These are phyloP conservation scores for Thunnus thynnus DNA, from an alignment of 2,113 vertebrate genomes.

Conservation along the genomic window DNA sequence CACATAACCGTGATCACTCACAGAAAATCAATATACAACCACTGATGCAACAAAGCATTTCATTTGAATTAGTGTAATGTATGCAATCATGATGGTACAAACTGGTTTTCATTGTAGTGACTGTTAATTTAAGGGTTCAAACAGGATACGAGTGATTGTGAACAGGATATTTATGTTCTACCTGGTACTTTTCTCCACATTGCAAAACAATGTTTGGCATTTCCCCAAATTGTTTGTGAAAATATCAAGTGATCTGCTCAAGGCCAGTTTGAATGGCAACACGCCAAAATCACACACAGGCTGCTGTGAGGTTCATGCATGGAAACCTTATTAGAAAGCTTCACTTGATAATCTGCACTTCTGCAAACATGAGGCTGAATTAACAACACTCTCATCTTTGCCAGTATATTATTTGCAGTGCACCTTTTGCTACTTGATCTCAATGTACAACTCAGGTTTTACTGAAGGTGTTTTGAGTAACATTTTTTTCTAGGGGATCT, in stretches of 20 bases:
- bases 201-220: slow-evolving; percentile 56
- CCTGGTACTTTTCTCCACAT: slow-evolving; percentile 30
- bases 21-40: slow-evolving; percentile 1
- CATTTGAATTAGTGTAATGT: slow-evolving; percentile 4
- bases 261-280: slow-evolving; percentile 28
- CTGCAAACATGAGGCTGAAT: slow-evolving; percentile 5
- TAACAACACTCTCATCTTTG: background rate
- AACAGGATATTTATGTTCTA: slow-evolving; percentile 46
- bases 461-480: slow-evolving; percentile 16
- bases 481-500: slow-evolving; percentile 19
- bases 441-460: slow-evolving; percentile 57
- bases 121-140: background rate
- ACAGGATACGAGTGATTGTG: slow-evolving; percentile 46
- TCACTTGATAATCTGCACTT: background rate
- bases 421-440: slow-evolving; percentile 42
- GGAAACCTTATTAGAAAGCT: slow-evolving; percentile 25
- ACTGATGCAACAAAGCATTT: slow-evolving; percentile 16
- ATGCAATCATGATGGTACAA: background rate
- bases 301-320: slow-evolving; percentile 7
- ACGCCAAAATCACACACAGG: slow-evolving; percentile 11
- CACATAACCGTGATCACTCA: slow-evolving; percentile 28
- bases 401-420: slow-evolving; percentile 32
- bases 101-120: slow-evolving; percentile 13
- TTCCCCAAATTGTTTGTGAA: slow-evolving; percentile 69
- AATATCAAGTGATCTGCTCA: slow-evolving; percentile 28